phyloP scores from a whole-genome alignment of 53 echinoderm and acorn worm genomes.

The Patiria pectinifera region DNA sequence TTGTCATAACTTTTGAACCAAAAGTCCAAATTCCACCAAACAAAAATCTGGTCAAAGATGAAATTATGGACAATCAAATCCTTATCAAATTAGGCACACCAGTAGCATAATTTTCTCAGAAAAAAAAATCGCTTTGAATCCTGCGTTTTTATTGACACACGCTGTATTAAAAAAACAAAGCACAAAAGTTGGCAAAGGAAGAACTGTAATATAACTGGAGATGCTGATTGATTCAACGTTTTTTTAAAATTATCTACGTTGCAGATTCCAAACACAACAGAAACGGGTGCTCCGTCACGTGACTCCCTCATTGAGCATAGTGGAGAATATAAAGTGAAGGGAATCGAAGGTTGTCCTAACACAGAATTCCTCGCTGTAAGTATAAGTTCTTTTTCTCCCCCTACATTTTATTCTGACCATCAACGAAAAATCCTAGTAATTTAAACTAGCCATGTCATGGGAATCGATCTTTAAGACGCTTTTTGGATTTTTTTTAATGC shows the following conservation, averaged over 20 bases:
- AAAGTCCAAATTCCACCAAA: too few species aligned
- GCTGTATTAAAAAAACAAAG: not conserved
- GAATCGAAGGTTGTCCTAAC: slow-evolving; percentile 75
- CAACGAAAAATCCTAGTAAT: too few species aligned
- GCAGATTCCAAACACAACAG: slow-evolving; percentile 10
- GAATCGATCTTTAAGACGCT: too few species aligned
- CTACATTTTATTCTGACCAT: not conserved
- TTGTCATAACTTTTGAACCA: too few species aligned
- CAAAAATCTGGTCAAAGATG: too few species aligned
- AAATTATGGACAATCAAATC: too few species aligned
- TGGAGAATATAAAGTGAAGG: slow-evolving; percentile 74
- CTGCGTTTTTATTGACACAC: too few species aligned
- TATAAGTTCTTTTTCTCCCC: not conserved
- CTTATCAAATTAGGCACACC: too few species aligned
- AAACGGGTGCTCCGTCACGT: slow-evolving; percentile 46
- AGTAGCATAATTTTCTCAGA: too few species aligned
- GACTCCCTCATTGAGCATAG: slow-evolving; percentile 71
- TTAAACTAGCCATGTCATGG: too few species aligned
- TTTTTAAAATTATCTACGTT: not conserved
- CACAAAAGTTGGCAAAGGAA: not conserved
- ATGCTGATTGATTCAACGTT: not conserved
- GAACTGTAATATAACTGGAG: not conserved
- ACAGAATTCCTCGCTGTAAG: slow-evolving; percentile 78
- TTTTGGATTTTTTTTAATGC: too few species aligned
- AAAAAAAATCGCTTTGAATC: too few species aligned